A percentile compares a stretch with the other conserved stretches of the same genome.
These are phyloP conservation scores for Donacobius atricapilla DNA, from an alignment of 2,113 vertebrate genomes.

Conservation along the genomic window DNA sequence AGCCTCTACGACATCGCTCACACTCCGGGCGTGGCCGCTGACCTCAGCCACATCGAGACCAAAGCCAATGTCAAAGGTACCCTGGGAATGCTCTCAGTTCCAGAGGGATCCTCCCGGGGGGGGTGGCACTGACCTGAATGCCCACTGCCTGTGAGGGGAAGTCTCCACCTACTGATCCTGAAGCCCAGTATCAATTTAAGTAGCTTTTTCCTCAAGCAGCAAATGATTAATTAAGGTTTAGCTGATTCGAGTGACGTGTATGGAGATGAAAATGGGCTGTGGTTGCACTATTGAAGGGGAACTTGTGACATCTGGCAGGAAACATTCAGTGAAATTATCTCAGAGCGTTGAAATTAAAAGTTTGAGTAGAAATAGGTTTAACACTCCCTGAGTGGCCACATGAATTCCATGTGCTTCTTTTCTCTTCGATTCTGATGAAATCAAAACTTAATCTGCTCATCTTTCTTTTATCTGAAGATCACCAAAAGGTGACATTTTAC, in stretches of 20 bases:
- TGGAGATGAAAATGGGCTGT: background rate
- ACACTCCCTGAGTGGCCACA: fast-evolving
- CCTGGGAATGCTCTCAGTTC: fast-evolving
- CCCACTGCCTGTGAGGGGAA: fast-evolving
- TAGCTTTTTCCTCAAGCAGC: background rate
- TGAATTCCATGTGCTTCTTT: background rate
- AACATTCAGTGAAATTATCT: background rate
- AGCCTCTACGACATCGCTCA: constrained; percentile 92
- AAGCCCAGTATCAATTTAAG: background rate
- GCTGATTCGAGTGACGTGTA: background rate
- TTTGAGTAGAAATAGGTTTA: background rate
- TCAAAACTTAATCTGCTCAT: background rate
- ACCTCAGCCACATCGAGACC: constrained; percentile 97
- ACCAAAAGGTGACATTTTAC: background rate
- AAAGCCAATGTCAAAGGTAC: constrained; percentile 87
- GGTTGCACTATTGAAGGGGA: background rate
- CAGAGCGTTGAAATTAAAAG: background rate
- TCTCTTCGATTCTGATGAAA: background rate
- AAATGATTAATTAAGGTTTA: background rate
- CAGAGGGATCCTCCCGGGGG: fast-evolving
- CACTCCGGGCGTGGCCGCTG: constrained; percentile 92
- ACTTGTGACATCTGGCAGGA: background rate
- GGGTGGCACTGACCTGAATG: fast-evolving
- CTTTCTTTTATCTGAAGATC: background rate
- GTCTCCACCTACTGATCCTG: background rate